Percentiles rank a stretch among this genome's conserved stretches.
phyloP scores from a whole-genome alignment of 2,797 vertebrate genomes.

The Pangasius larnaudii region DNA sequence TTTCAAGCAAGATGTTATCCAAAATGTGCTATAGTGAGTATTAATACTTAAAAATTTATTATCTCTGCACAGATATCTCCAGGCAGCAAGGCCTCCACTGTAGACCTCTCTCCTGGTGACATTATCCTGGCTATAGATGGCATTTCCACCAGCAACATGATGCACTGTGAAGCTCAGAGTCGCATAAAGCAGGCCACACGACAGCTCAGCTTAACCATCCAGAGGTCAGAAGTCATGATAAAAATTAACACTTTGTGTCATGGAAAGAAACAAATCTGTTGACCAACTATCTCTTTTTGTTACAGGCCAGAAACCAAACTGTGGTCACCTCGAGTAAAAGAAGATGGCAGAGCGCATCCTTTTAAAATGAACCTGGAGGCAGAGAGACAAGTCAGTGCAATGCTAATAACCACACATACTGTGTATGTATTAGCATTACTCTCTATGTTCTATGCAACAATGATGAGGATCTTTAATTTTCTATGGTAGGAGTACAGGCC shows the following conservation, averaged over 20 bases:
- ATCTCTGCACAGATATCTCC: conserved; percentile 84
- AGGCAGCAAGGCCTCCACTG: conserved; percentile 89
- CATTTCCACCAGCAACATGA: conserved; percentile 85
- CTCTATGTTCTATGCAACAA: neutral
- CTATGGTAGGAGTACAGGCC: conserved; percentile 89
- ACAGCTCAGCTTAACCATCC: conserved; percentile 87
- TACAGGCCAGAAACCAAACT: conserved; percentile 85
- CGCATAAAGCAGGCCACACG: conserved; percentile 87
- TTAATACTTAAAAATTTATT: neutral
- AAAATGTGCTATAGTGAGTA: neutral
- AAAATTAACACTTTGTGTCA: neutral
- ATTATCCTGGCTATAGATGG: conserved; percentile 92
- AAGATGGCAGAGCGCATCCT: conserved; percentile 84
- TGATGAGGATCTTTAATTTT: conserved; percentile 58
- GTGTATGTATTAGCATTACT: neutral
- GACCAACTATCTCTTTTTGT: neutral
- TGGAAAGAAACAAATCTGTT: neutral
- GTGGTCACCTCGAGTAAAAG: conserved; percentile 88
- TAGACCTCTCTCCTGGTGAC: conserved; percentile 89
- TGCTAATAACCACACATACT: neutral
- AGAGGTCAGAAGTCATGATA: conserved; percentile 76
- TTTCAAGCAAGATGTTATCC: neutral
- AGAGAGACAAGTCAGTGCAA: conserved; percentile 85
- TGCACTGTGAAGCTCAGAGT: conserved; percentile 93
- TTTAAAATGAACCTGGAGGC: conserved; percentile 92